Conservation (phyloP, 1,140 invertebrate genomes). For the Drosophila melanogaster region Release_6_plus_ISO1_MT NC_004354.4:15257501-15258000, state of each 20-base stretch:
- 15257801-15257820: slow-evolving; percentile 71
- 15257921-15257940: slow-evolving; percentile 78
- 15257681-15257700: slow-evolving; percentile 57
- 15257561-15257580: slow-evolving; percentile 16
- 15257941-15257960: slow-evolving; percentile 73
- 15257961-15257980: slow-evolving; percentile 18
- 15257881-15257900: slow-evolving; percentile 14
- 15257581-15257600: slow-evolving; percentile 47
- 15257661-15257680: slow-evolving; percentile 79
- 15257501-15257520: neutral
- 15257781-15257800: slow-evolving; percentile 3
- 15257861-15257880: slow-evolving; percentile 4
- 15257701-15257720: neutral
- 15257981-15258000: neutral
- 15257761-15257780: neutral
- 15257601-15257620: slow-evolving; percentile 64
- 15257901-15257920: slow-evolving; percentile 44
- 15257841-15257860: slow-evolving; percentile 75
- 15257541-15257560: slow-evolving; percentile 5
- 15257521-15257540: too few species aligned
- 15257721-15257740: neutral
- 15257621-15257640: slow-evolving; percentile 77
- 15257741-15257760: slow-evolving; percentile 26
- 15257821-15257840: slow-evolving; percentile 76
- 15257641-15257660: slow-evolving; percentile 74